Evolutionary conservation across 2,113 vertebrate species (phyloP).

Genomic region (Xyliphius kryptos): DNA sequence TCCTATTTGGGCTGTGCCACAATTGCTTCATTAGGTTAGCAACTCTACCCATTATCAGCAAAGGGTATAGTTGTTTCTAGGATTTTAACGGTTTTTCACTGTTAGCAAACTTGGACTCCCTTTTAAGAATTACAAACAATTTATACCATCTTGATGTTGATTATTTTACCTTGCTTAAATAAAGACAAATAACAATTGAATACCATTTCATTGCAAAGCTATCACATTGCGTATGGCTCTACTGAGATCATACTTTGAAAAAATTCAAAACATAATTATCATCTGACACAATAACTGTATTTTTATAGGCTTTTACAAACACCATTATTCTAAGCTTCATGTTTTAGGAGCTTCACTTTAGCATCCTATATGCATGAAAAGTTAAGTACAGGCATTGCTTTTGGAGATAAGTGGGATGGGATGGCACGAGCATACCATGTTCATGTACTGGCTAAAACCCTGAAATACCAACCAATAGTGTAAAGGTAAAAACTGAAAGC

Average conservation of each 20-base stretch:
- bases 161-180: too few relatives aligned
- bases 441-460: conserved; percentile 42
- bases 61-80: conserved; percentile 37
- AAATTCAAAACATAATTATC: too few relatives aligned
- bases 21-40: conserved; percentile 45
- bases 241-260: too few relatives aligned
- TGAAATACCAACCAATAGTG: conserved; percentile 42
- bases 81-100: conserved; percentile 26
- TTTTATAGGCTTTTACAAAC: not conserved
- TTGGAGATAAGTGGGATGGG: conserved; percentile 37
- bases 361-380: conserved; percentile 4
- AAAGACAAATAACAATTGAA: too few relatives aligned
- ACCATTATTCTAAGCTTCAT: not conserved
- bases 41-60: conserved; percentile 37
- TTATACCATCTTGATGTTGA: not conserved
- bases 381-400: conserved; percentile 7
- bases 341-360: not conserved
- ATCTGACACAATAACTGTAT: not conserved
- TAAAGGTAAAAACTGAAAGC: conserved; percentile 34
- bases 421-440: conserved; percentile 41
- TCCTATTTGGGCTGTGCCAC: conserved; percentile 41
- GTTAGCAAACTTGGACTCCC: conserved; percentile 10
- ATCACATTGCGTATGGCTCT: too few relatives aligned
- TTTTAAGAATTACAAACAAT: conserved; percentile 25
- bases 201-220: too few relatives aligned